Conservation (phyloP, 2,888 invertebrate species). For the Halictus quadricinctus region DNA sequence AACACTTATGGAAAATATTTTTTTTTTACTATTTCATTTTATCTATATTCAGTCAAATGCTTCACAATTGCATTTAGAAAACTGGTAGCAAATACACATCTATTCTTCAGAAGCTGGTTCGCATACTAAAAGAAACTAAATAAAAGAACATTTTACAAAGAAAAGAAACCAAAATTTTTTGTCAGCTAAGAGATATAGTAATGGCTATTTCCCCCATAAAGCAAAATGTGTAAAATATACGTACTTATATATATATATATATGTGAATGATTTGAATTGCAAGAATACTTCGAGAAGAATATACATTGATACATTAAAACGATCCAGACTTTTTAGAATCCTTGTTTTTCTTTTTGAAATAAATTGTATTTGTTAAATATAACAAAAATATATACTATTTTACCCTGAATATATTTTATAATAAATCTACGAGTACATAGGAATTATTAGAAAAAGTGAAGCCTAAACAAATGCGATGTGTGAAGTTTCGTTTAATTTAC, state of each 20-base stretch:
- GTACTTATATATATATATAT: background rate
- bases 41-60: conserved; percentile 59
- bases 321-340: conserved; percentile 19
- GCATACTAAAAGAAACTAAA: background rate
- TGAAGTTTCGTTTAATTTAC: conserved; percentile 75
- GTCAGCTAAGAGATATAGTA: conserved; percentile 5
- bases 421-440: conserved; percentile 46
- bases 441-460: conserved; percentile 57
- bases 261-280: conserved; percentile 8
- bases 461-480: conserved; percentile 67
- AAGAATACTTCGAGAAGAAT: conserved; percentile 11
- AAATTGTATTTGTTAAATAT: conserved; percentile 45
- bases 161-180: conserved; percentile 11
- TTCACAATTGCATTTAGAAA: conserved; percentile 47
- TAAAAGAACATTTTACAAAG: background rate
- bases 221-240: background rate
- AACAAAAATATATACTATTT: conserved; percentile 53
- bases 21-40: conserved; percentile 70
- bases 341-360: conserved; percentile 20
- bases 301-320: conserved; percentile 13
- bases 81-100: conserved; percentile 33
- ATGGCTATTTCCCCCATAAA: background rate
- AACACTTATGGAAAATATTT: conserved; percentile 74
- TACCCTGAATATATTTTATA: conserved; percentile 40
- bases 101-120: conserved; percentile 15